phyloP scores from a whole-genome alignment of 2,888 invertebrate genomes.

The Diploptera punctata region DNA sequence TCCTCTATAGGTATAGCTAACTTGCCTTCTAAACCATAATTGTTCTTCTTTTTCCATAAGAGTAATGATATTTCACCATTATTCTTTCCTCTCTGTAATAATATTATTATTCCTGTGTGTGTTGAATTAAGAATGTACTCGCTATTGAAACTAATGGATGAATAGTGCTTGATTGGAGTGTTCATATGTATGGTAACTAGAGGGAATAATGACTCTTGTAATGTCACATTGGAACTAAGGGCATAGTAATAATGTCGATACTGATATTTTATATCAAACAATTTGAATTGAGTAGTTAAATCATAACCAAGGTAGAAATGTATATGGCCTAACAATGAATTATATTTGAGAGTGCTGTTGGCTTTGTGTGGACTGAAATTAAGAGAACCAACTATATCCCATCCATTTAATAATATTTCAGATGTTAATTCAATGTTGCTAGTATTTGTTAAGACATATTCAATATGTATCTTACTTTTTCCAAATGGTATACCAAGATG shows the following conservation, averaged over 20 bases:
- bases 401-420: not conserved
- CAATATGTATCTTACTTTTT: not conserved
- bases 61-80: slow-evolving; percentile 14
- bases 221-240: slow-evolving; percentile 1
- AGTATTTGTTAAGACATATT: not conserved
- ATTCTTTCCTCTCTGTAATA: not conserved
- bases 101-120: slow-evolving; percentile 15
- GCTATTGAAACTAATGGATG: not conserved
- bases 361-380: not conserved
- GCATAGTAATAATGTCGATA: not conserved
- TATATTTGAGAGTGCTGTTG: not conserved
- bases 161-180: not conserved
- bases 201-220: not conserved
- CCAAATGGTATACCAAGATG: not conserved
- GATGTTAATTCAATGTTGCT: not conserved
- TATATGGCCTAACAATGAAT: not conserved
- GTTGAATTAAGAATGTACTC: not conserved
- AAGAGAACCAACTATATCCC: not conserved
- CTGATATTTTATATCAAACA: not conserved
- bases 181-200: not conserved
- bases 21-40: slow-evolving; percentile 1
- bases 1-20: not conserved
- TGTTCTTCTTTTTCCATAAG: not conserved
- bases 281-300: not conserved
- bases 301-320: slow-evolving; percentile 14